Evolutionary conservation across 2,113 vertebrate genomes (phyloP), one percentile per base, ranked within the genome.

Genomic region (Sphaerodactylus townsendi): DNA sequence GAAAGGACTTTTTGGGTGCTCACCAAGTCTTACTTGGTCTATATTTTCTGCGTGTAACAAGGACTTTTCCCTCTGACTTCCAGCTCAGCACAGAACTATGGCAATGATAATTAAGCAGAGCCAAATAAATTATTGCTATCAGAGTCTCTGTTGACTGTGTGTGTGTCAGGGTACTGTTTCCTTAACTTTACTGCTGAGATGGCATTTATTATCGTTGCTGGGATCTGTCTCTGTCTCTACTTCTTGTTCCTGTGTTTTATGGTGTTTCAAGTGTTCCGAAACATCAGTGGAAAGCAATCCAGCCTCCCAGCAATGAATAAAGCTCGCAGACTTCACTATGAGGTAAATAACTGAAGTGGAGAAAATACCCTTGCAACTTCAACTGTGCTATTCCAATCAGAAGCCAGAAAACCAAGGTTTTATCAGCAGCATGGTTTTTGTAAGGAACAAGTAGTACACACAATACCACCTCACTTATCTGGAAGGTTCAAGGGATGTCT

Each of bases 241-340:
- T 99, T 99, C 92, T 96, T 99, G 90, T 99, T 99, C 93, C 95
- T 99, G 88, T 99, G 98, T 91, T 99, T 99, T 88, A 99, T 99
- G 98, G 99, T 99, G 33, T 99, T 98, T 89, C 98, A 99, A 93
- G 99, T 99, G 75, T 99, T 99, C 93, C 95, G 98, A 70, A 99
- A 99, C 93, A 99, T 99, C 93, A 98, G 97, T 2, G 98, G 98
- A 5, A 99, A 99, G 91, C 97, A 97, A 89, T 96, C 96, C 0
- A 98, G 96, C 46, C 96, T 99, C 83, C 98, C 98, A 3, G 98
- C 98, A 65, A 98, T 99, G 99, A 97, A 97, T 90, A 98, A 98
- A 87, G 98, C 97, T 82, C 97, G 99, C 28, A 96, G 98, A 15
- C 97, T 99, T 21, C 99, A 99, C 92, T 99, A 99, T 0, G 98